Base-by-base conservation (phyloP, 92 coral and sea anemone genomes). In the Epizoanthus illoricatus region DNA sequence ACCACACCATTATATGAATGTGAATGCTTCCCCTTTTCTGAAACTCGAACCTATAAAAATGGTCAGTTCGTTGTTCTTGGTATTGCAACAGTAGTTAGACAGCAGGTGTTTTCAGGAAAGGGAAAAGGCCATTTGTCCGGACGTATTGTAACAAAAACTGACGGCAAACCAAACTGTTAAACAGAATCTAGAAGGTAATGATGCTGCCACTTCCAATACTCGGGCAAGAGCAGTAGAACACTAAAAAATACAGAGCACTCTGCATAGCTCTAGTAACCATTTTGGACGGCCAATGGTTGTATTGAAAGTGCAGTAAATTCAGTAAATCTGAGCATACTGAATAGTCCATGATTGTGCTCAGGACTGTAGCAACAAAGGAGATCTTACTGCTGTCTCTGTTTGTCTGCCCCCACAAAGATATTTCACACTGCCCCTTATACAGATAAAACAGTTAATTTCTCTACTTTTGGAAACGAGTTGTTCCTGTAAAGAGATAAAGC, bases 31-130 rank as follows among this genome's bases (percentile, higher is more conserved):
- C 87, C 5, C 87, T 2, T 12, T 75, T 49, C 49, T 84, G 86
- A 61, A 89, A 89, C 24, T 89, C 89, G 20, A 86, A 75, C 0
- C 89, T 80, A 10, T 89, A 89, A 18, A 89, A 86, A 21, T 73
- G 8, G 76, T 88, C 4, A 73, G 40, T 1, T 80, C 74, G 11
- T 66, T 80, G 28, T 65, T 45, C 19, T 4, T 5, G 21, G 45
- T 43, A 1, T 28, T 28, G 36, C 65, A 40, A 0, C 24, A 71
- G 56, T 15, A 60, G 59, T 5, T 56, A 28, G 42, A 28, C 36
- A 28, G 2, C 36, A 28, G n/a, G n/a, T n/a, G n/a, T n/a, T n/a
- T n/a, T 17, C 21, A 3, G 70, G 84, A 11, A 24, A 5, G 15
- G 84, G 73, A 65, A 79, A 79, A 8, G 61, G 13, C 84, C 84